phyloP scores from a whole-genome alignment of 2,797 vertebrate species.

The Anomalospiza imberbis region DNA sequence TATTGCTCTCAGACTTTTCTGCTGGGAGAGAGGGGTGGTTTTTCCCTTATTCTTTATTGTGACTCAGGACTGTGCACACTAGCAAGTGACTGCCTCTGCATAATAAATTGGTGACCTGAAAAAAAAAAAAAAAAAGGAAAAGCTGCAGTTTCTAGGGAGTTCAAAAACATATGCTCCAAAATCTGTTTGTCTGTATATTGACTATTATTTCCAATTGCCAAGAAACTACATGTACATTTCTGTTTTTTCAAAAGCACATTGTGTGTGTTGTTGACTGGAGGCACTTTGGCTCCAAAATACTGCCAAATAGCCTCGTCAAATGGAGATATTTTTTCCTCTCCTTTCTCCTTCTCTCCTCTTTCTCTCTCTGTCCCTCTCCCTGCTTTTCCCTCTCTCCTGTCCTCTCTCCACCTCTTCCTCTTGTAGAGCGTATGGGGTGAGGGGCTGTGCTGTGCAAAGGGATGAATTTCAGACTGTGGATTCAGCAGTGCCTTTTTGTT shows the following conservation, averaged over 20 bases:
- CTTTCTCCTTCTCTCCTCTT: neutral
- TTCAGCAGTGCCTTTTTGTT: neutral
- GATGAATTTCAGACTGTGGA: neutral
- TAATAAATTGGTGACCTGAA: neutral
- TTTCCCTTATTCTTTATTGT: neutral
- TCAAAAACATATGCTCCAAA: neutral
- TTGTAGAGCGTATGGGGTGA: neutral
- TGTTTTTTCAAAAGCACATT: neutral
- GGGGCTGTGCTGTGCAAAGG: neutral
- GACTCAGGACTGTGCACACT: neutral
- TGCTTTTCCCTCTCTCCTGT: neutral
- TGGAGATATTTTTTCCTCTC: neutral
- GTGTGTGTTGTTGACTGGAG: neutral
- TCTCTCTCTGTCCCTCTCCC: neutral
- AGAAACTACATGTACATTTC: neutral
- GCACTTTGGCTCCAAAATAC: neutral
- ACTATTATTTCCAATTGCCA: neutral
- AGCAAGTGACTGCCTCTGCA: neutral
- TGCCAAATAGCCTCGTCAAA: neutral
- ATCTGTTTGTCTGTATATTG: constrained; percentile 3
- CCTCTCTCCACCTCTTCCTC: neutral
- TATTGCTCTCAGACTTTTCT: neutral
- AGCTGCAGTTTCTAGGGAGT: neutral
- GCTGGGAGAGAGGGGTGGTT: neutral
- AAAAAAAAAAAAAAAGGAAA: neutral